Conservation (phyloP, 2,888 invertebrate species). For the Torymus auratus region DNA sequence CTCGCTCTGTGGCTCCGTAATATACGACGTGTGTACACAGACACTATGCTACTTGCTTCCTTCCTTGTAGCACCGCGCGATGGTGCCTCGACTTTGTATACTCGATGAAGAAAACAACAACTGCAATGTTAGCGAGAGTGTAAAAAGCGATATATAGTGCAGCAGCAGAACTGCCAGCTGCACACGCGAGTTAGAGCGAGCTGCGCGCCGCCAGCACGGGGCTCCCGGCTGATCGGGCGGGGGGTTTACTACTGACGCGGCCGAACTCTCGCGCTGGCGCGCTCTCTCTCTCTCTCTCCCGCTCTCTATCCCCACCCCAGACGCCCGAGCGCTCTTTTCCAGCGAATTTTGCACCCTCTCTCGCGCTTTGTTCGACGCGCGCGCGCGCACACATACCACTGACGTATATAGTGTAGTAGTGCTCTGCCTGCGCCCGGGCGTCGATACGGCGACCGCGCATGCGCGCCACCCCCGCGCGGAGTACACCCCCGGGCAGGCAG, state of each 20-base stretch:
- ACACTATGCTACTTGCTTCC: too few relatives aligned
- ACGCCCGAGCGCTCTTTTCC: neutral
- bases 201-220: neutral
- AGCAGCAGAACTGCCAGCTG: neutral
- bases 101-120: too few relatives aligned
- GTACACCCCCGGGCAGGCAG: constrained; percentile 58
- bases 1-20: too few relatives aligned
- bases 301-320: neutral
- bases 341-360: constrained; percentile 42
- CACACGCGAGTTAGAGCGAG: neutral
- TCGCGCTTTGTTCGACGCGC: constrained; percentile 33
- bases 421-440: constrained; percentile 69
- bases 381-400: neutral
- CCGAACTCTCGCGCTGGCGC: neutral
- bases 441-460: constrained; percentile 73
- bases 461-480: constrained; percentile 71
- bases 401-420: neutral
- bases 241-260: constrained; percentile 71
- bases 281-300: constrained; percentile 1
- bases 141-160: too few relatives aligned
- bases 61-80: too few relatives aligned
- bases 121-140: too few relatives aligned
- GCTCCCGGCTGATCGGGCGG: constrained; percentile 71
- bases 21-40: too few relatives aligned
- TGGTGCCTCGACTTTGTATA: too few relatives aligned